Evolutionary conservation across 2,797 vertebrate genomes (phyloP), one percentile per base, ranked within the genome.

Genomic region (Aotus griseimembra): DNA sequence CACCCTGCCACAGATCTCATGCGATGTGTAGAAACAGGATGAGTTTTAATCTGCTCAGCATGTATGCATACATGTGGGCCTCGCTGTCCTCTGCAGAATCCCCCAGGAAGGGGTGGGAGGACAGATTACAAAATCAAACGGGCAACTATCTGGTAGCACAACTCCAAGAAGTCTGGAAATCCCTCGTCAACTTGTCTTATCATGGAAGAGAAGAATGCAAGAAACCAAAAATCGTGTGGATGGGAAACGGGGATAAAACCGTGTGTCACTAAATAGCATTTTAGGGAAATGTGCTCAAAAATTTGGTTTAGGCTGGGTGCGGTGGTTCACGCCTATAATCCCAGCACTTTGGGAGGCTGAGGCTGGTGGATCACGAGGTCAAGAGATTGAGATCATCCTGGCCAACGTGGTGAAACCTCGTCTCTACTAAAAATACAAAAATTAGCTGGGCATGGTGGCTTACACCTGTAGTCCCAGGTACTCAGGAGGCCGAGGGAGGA

Each of bases 61-160:
- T 57, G 52, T 36, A 55, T 0, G 1, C 22, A 11, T 19, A 76
- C 28, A 30, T 26, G n/a, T 11, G 17, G 26, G 30, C 48, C 52
- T 95, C 10, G 6, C 26, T 41, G 48, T 67, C 41, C 81, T 50
- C 81, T 44, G 15, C 48, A 96, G 83, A 75, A 30, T 80, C 41
- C 90, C 88, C 95, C 64, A 95, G 79, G 44, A 95, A 70, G 48
- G n/a, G 17, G 79, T 61, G 30, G 89, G 91, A 81, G 44, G 83
- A 39, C 4, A 30, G 55, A 30, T 97, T 96, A 52, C 73, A 86
- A 79, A 96, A 96, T 57, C 81, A 75, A 75, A 72, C 26, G 26
- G 55, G 64, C 67, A n/a, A 39, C 90, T 36, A 88, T 39, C 48
- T 36, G 93, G 46, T 88, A 58, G n/a, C 36, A 90, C 48, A 83